Evolutionary conservation across 2,797 vertebrate genomes (phyloP), one percentile per base, ranked within the genome.

Genomic region (Erethizon dorsatum): DNA sequence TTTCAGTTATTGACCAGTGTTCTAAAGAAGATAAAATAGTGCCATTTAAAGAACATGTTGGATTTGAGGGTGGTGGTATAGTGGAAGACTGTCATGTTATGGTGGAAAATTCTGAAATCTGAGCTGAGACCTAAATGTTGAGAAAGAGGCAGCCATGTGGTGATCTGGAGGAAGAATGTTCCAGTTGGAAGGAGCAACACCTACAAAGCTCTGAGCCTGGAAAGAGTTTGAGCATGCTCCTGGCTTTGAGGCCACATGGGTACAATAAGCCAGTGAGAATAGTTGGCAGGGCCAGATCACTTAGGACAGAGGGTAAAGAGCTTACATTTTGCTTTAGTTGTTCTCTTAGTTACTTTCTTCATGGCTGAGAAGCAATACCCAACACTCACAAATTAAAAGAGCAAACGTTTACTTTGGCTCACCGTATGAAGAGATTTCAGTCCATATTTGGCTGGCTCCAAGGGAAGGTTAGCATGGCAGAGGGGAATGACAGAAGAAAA

Each of bases 11-110:
- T 61, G 20, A 67, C 33, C 31, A 87, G 6, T 26, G 33, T 45
- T 92, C 73, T 56, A 7, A 96, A 88, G 67, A 88, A 94, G 45
- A 71, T 22, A 79, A 93, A 92, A 71, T 63, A 22, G 3, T 57
- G 28, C 65, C 61, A 50, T 87, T 0, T 37, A 52, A 91, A 96
- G 59, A 83, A 80, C 79, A 88, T 31, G 45, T 31, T 59, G 17
- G 41, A 61, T 85, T 52, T 57, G 54, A 59, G 52, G 20, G 8
- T 18, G 18, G 15, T 20, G 14, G 50, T 71, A 0, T 41, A 18
- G 24, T 45, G 12, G 54, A 6, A 86, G 12, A 13, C 1, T 89
- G 24, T 91, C 5, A 50, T 9, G 3, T 83, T 56, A 61, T 0
- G 13, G 33, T 5, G 11, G 52, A 33, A 24, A 92, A 20, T 22